Evolutionary conservation across 2,797 vertebrate genomes (phyloP).

Genomic region (Falco concolor): DNA sequence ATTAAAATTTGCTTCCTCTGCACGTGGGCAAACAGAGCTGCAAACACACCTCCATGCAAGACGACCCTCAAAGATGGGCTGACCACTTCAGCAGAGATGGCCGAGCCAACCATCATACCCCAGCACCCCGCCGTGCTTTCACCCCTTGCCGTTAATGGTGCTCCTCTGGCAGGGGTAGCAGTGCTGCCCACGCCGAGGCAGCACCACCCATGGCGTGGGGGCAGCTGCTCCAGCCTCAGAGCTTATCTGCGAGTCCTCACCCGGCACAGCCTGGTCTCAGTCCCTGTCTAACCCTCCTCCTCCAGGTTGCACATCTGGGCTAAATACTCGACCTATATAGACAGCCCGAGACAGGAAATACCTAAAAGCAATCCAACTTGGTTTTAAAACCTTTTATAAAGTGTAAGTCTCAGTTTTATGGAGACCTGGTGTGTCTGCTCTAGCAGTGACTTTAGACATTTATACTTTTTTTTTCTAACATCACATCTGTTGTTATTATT

Average conservation of each 20-base stretch:
- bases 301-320: constrained; percentile 43
- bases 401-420: neutral
- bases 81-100: neutral
- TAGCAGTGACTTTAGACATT: neutral
- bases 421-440: neutral
- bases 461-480: neutral
- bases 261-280: neutral
- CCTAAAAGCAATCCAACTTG: constrained; percentile 20
- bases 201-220: neutral
- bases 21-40: neutral
- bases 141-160: neutral
- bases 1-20: neutral
- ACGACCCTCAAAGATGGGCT: neutral
- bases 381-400: constrained; percentile 9
- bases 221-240: neutral
- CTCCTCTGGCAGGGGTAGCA: neutral
- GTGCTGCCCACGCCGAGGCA: rapidly evolving
- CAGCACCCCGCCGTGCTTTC: neutral
- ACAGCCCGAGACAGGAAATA: constrained; percentile 44
- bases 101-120: neutral
- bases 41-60: neutral
- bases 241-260: neutral
- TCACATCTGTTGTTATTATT: neutral
- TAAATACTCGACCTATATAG: constrained; percentile 43
- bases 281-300: neutral